These are phyloP conservation scores for Apotomis turbidana DNA, from an alignment of 2,888 invertebrate species.

Conservation along the genomic window DNA sequence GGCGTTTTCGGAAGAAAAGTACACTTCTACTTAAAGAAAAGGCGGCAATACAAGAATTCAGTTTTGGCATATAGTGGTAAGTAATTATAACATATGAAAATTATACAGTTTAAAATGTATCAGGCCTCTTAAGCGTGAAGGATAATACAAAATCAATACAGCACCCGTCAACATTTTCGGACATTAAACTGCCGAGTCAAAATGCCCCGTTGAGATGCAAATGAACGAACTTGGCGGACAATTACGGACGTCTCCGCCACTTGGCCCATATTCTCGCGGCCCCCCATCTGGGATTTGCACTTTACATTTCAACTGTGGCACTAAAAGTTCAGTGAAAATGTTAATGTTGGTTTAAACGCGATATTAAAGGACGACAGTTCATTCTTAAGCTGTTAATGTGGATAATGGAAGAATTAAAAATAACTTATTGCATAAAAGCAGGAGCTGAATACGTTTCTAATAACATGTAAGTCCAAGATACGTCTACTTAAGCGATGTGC, in stretches of 20 bases:
- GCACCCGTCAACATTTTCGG: constrained; percentile 23
- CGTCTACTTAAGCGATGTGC: too few species aligned
- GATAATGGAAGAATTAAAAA: background rate
- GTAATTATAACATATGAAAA: background rate
- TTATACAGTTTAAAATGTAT: too few species aligned
- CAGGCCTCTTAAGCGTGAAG: background rate
- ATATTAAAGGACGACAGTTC: constrained; percentile 8
- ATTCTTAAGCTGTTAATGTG: background rate
- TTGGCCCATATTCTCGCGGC: constrained; percentile 34
- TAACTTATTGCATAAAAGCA: background rate
- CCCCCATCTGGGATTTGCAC: constrained; percentile 33
- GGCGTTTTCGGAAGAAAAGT: too few species aligned
- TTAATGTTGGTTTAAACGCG: constrained; percentile 14
- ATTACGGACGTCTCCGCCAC: constrained; percentile 32
- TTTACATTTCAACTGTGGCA: constrained; percentile 25
- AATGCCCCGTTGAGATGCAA: constrained; percentile 37
- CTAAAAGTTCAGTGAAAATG: constrained; percentile 22
- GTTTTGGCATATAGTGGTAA: too few species aligned
- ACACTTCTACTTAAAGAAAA: too few species aligned
- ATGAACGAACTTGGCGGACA: constrained; percentile 39
- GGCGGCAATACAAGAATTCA: too few species aligned
- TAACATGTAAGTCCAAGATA: too few species aligned
- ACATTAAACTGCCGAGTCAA: constrained; percentile 25
- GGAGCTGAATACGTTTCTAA: too few species aligned
- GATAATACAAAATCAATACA: constrained; percentile 14